Evolutionary conservation across 2,888 invertebrate species (phyloP).

Genomic region (Lysandra coridon): DNA sequence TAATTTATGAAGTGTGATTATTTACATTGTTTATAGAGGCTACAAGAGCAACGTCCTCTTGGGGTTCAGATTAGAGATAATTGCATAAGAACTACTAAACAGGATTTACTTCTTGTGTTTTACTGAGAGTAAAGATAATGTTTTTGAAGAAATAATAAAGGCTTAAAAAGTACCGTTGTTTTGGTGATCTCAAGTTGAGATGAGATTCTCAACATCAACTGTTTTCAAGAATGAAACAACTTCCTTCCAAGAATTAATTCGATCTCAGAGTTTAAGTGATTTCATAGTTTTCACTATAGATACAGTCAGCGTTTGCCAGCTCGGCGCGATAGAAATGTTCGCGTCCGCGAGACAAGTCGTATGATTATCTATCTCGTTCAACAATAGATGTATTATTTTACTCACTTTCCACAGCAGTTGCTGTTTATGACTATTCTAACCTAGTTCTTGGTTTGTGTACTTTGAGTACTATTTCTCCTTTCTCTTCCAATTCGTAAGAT

Average conservation of each 20-base stretch:
- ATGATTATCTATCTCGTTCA: constrained; percentile 36
- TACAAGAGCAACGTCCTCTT: background rate
- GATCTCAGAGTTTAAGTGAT: background rate
- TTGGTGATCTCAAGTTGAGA: background rate
- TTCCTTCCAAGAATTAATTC: background rate
- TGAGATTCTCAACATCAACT: background rate
- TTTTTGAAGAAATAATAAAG: constrained; percentile 1
- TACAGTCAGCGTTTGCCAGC: constrained; percentile 4
- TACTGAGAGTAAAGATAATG: background rate
- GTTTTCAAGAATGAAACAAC: background rate
- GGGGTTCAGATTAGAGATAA: background rate
- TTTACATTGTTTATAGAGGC: constrained; percentile 2
- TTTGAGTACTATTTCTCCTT: constrained; percentile 62
- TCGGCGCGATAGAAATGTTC: background rate
- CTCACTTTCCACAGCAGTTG: constrained; percentile 51
- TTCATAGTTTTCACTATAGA: background rate
- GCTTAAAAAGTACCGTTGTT: background rate
- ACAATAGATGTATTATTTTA: constrained; percentile 44
- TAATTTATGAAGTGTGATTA: background rate
- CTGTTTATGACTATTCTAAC: constrained; percentile 53
- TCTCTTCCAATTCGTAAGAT: constrained; percentile 65
- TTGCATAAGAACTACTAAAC: constrained; percentile 11
- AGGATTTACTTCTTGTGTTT: background rate
- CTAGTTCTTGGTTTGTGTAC: constrained; percentile 52
- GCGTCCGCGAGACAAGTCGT: constrained; percentile 16